Conservation (phyloP, 2,888 invertebrate genomes). For the Eupithecia pulchellata region DNA sequence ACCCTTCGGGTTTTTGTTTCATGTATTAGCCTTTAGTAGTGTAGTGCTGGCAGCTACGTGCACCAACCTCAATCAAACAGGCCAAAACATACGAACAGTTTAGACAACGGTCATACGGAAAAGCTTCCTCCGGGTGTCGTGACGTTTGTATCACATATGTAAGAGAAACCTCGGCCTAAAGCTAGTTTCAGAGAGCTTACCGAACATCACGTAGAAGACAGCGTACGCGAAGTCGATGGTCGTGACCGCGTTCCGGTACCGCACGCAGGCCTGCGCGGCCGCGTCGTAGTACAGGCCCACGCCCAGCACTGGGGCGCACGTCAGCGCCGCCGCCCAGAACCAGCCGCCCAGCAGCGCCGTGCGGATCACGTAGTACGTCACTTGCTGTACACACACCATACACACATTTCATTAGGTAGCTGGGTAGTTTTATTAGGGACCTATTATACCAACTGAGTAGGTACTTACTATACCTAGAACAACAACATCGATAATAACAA, state of each 20-base stretch:
- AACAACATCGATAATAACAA: too few relatives aligned
- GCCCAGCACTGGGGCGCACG: constrained; percentile 90
- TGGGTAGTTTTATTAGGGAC: too few relatives aligned
- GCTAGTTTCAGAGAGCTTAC: constrained; percentile 55
- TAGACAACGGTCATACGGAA: too few relatives aligned
- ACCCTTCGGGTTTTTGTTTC: too few relatives aligned
- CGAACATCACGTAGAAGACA: constrained; percentile 90
- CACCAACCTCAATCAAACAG: too few relatives aligned
- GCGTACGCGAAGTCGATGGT: constrained; percentile 90
- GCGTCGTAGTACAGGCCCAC: constrained; percentile 90
- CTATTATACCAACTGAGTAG: too few relatives aligned
- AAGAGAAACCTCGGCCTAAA: background rate
- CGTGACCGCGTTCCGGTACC: constrained; percentile 89
- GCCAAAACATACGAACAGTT: too few relatives aligned
- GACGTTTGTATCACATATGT: background rate
- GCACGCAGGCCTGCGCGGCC: constrained; percentile 79
- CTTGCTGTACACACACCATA: constrained; percentile 85
- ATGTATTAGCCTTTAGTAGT: too few relatives aligned
- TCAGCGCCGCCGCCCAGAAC: constrained; percentile 88
- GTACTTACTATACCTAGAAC: too few relatives aligned
- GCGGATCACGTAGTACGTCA: constrained; percentile 91
- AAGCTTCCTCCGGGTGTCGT: too few relatives aligned
- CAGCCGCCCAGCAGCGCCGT: constrained; percentile 89
- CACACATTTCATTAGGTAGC: too few relatives aligned
- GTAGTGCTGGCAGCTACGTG: too few relatives aligned